A percentile compares a stretch with the other conserved stretches of the same genome.
phyloP scores from a whole-genome alignment of 2,797 vertebrate genomes.

The Parambassis ranga region DNA sequence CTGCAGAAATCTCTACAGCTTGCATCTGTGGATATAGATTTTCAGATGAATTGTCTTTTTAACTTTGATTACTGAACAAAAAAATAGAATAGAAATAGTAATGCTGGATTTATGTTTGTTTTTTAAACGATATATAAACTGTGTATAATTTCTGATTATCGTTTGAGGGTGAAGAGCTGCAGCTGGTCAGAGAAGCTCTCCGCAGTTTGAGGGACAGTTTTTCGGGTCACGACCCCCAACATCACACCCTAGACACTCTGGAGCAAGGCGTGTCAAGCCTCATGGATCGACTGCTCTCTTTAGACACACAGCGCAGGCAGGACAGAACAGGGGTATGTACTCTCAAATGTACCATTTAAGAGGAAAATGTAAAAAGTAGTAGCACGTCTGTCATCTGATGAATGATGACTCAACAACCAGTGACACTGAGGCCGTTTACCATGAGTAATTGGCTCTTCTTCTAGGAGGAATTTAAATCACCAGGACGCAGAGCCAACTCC shows the following conservation, averaged over 20 bases:
- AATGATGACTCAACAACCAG: conserved; percentile 16
- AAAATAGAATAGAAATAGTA: too few relatives aligned
- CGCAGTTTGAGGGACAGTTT: conserved; percentile 96
- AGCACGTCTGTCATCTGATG: conserved; percentile 16
- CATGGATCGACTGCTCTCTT: conserved; percentile 88
- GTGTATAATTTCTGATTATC: background rate
- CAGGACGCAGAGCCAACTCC: conserved; percentile 85
- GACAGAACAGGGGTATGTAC: conserved; percentile 71
- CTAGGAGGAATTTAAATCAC: conserved; percentile 86
- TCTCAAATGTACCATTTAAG: background rate
- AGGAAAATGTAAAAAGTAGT: background rate
- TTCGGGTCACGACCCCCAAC: conserved; percentile 95
- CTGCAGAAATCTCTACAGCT: too few relatives aligned
- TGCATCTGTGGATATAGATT: too few relatives aligned
- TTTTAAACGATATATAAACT: background rate
- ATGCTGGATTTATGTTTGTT: too few relatives aligned
- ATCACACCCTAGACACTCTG: conserved; percentile 98
- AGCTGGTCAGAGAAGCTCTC: conserved; percentile 93
- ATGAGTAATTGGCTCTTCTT: conserved; percentile 37
- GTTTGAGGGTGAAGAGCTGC: conserved; percentile 87
- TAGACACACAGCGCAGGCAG: conserved; percentile 83
- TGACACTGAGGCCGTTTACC: conserved; percentile 10
- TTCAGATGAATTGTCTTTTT: too few relatives aligned
- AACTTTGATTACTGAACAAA: too few relatives aligned
- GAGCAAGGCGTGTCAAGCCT: conserved; percentile 95